Evolutionary conservation across 2,797 vertebrate genomes (phyloP), one percentile per base, ranked within the genome.

Genomic region (Halcyon badia): DNA sequence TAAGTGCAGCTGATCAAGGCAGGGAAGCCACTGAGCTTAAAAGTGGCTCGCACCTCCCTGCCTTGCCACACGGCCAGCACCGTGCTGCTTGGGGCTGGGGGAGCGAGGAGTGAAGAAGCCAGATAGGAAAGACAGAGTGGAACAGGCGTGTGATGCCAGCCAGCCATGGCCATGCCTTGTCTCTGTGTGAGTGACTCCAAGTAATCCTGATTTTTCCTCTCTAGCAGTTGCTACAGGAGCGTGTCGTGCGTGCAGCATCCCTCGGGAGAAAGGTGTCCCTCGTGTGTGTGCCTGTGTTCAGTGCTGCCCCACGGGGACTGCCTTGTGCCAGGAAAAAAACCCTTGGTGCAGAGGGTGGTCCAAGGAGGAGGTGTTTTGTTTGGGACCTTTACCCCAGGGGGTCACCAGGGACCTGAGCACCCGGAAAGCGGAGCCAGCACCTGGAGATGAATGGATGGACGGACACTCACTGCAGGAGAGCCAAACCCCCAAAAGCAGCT

Each of bases 241-340:
- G 7, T 14, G 46, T 22, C 1, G 5, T 7, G 41, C 11, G 1
- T 21, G 42, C 51, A n/a, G 52, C 9, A 7, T 30, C 69, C 62
- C 57, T 3, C 1, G 3, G 72, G 61, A 66, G 31, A 20, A 69
- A 8, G 35, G 9, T 22, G 76, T 44, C 13, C 22, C 39, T 35
- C 2, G 3, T 6, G 33, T 9, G 24, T 3, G 0, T 9, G 60
- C 25, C 49, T 4, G 2, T 2, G 0, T 31, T 9, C n/a, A 4
- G 41, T 4, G 31, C 3, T 56, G 42, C 48, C 18, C 65, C 5
- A 2, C 4, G 1, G 11, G 13, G 14, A 18, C 11, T 5, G 18
- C 39, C 18, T 11, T 3, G 8, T 11, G 19, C 5, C 17, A 9
- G 58, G 68, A 15, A 52, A 72, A 41, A 17, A 3, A 3, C 17